Conservation (phyloP, 2,797 vertebrate genomes). For the Ctenopoma multispine region DNA sequence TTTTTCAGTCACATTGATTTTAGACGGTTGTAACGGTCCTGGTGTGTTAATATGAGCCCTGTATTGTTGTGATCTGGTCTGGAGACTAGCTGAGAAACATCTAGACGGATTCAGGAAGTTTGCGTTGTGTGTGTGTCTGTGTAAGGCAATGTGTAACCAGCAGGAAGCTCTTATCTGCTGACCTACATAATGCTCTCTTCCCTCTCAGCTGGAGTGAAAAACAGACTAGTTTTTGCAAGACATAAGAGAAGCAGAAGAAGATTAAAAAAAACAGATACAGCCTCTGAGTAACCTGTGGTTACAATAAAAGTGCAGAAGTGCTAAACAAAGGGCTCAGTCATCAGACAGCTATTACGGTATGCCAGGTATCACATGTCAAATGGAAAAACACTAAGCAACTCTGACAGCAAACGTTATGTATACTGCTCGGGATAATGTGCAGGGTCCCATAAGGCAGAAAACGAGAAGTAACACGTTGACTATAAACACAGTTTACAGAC, state of each 20-base stretch:
- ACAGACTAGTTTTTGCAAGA: constrained; percentile 62
- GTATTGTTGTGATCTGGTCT: constrained; percentile 25
- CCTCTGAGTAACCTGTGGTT: constrained; percentile 71
- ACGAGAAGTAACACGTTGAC: constrained; percentile 28
- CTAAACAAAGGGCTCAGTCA: constrained; percentile 64
- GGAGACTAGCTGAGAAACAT: constrained; percentile 41
- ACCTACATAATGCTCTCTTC: constrained; percentile 76
- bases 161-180: constrained; percentile 80
- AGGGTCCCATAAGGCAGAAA: neutral
- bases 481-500: neutral
- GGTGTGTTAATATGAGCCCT: neutral
- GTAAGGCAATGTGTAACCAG: constrained; percentile 76
- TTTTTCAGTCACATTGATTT: neutral
- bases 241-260: constrained; percentile 32
- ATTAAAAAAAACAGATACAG: neutral
- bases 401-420: constrained; percentile 1
- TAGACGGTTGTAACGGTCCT: neutral
- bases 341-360: constrained; percentile 34
- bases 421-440: neutral
- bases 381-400: constrained; percentile 62
- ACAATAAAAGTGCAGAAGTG: constrained; percentile 47
- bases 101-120: constrained; percentile 63
- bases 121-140: constrained; percentile 1
- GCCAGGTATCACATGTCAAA: constrained; percentile 55
- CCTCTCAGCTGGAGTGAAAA: constrained; percentile 57